phyloP scores from a whole-genome alignment of 2,797 vertebrate genomes.

The Pempheris klunzingeri region DNA sequence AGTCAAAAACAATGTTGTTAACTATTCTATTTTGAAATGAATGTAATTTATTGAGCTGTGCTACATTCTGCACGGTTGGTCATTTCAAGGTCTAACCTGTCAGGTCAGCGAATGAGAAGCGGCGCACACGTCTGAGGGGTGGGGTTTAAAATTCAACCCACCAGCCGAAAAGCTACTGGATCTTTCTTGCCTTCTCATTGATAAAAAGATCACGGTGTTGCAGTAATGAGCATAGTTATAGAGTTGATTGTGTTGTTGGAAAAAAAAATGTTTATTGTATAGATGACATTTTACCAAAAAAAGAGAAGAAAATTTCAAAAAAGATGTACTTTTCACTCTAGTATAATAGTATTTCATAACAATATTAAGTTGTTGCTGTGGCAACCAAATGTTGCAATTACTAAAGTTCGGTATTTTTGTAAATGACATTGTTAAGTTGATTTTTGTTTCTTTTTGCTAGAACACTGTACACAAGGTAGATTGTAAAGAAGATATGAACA shows the following conservation, averaged over 20 bases:
- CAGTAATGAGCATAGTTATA: slow-evolving; percentile 81
- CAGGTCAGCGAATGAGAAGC: slow-evolving; percentile 73
- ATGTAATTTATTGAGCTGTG: slow-evolving; percentile 90
- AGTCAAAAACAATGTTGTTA: slow-evolving; percentile 83
- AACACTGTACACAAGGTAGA: slow-evolving; percentile 82
- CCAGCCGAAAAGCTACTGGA: slow-evolving; percentile 64
- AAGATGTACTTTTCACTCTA: slow-evolving; percentile 87
- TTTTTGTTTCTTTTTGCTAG: slow-evolving; percentile 75
- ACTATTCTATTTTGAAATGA: slow-evolving; percentile 88
- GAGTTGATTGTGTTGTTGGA: slow-evolving; percentile 85
- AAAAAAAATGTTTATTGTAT: slow-evolving; percentile 85
- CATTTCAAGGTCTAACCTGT: slow-evolving; percentile 72
- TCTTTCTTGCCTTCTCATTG: slow-evolving; percentile 76
- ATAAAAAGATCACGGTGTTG: slow-evolving; percentile 70
- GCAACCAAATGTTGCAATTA: slow-evolving; percentile 87
- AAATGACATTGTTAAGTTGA: slow-evolving; percentile 85
- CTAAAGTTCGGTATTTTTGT: slow-evolving; percentile 90
- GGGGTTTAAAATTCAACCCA: slow-evolving; percentile 55
- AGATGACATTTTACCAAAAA: slow-evolving; percentile 87
- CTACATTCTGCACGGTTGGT: slow-evolving; percentile 74
- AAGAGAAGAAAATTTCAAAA: slow-evolving; percentile 74
- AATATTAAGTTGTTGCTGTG: slow-evolving; percentile 90
- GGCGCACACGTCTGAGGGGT: slow-evolving; percentile 38
- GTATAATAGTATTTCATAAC: slow-evolving; percentile 89
- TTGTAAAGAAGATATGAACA: slow-evolving; percentile 81